phyloP scores from a whole-genome alignment of 1,140 invertebrate species.

The Sinella curviseta region DNA sequence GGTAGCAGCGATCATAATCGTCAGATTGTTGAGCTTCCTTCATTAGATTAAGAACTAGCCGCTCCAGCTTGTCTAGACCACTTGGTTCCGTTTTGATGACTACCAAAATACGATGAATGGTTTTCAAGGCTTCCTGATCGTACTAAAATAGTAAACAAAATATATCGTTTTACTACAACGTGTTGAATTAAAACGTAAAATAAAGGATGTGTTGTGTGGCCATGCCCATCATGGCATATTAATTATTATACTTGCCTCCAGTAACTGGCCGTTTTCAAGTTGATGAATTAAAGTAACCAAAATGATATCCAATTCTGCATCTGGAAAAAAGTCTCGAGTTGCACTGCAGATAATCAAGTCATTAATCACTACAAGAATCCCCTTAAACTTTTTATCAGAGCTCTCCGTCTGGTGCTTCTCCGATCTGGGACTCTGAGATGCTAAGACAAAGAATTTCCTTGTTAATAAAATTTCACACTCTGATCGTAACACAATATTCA shows the following conservation, averaged over 20 bases:
- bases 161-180: neutral
- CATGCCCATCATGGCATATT: neutral
- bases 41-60: too few species aligned
- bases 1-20: neutral
- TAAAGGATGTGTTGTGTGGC: neutral
- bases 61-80: neutral
- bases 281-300: neutral
- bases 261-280: neutral
- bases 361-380: neutral
- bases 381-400: neutral
- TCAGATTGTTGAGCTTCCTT: too few species aligned
- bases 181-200: neutral
- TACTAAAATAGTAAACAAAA: neutral
- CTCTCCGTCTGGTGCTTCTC: neutral
- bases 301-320: neutral
- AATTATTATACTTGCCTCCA: neutral
- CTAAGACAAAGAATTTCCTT: neutral
- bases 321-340: neutral
- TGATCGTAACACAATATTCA: too few species aligned
- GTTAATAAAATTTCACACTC: neutral
- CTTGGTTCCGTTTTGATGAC: neutral
- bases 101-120: neutral
- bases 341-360: neutral
- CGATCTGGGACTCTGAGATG: neutral
- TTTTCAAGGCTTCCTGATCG: neutral